These are phyloP conservation scores for Raja brachyura DNA, from an alignment of 2,113 vertebrate genomes.

Conservation along the genomic window DNA sequence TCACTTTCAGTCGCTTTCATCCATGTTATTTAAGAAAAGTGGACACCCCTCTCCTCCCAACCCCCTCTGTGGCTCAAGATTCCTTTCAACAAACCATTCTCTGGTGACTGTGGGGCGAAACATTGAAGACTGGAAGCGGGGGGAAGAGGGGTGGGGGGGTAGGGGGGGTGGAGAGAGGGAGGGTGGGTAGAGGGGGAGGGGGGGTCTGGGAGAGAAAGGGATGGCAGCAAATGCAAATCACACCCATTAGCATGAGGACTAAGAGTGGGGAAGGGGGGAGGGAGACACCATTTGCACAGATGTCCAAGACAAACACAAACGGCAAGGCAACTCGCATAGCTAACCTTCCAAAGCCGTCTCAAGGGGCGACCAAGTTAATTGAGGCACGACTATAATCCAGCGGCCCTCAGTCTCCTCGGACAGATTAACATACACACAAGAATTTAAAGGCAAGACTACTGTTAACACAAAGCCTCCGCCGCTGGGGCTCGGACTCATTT, in stretches of 20 bases:
- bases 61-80: no score
- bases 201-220: no score
- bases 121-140: background rate
- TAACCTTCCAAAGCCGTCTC: constrained; percentile 34
- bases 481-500: background rate
- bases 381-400: background rate
- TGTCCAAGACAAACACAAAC: constrained; percentile 26
- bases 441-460: no score
- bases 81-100: background rate
- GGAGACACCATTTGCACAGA: constrained; percentile 18
- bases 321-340: constrained; percentile 32
- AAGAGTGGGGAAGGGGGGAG: background rate
- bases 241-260: background rate
- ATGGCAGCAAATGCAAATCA: background rate
- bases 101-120: background rate
- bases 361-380: constrained; percentile 30
- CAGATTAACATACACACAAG: constrained; percentile 6
- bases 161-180: background rate
- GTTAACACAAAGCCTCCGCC: background rate
- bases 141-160: background rate
- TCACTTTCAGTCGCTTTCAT: background rate
- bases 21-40: background rate
- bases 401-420: background rate
- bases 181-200: background rate
- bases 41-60: background rate